Percentiles rank a stretch among this genome's conserved stretches.
Conservation (phyloP, 2,888 invertebrate species). For the Aradus depressus region DNA sequence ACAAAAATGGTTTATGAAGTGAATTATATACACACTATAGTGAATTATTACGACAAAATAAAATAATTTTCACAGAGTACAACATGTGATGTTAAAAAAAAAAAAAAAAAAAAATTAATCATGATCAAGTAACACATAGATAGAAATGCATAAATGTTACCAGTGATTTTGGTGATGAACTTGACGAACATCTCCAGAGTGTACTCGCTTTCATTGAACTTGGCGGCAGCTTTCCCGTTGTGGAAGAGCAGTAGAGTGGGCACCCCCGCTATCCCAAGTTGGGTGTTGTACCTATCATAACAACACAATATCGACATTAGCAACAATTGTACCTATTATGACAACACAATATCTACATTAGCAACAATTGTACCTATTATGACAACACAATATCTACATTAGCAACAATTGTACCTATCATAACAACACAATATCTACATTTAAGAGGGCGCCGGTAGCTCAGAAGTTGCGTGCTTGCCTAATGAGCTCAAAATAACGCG, state of each 20-base stretch:
- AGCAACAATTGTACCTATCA: no score
- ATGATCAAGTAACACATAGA: background rate
- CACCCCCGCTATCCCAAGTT: constrained; percentile 82
- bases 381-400: no score
- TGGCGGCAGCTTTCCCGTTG: constrained; percentile 72
- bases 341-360: no score
- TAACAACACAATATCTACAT: no score
- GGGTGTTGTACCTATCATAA: constrained; percentile 75
- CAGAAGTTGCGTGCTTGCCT: no score
- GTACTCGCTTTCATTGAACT: constrained; percentile 72
- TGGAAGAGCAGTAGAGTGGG: constrained; percentile 83
- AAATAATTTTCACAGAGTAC: background rate
- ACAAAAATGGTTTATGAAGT: background rate
- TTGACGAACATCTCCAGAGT: constrained; percentile 65
- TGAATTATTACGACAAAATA: background rate
- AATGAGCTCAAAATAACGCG: no score
- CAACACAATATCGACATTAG: no score
- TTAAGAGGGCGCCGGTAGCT: no score
- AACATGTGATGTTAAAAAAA: background rate
- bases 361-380: no score
- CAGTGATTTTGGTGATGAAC: constrained; percentile 65
- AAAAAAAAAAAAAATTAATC: background rate
- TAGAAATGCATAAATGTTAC: constrained; percentile 30
- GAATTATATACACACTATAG: background rate
- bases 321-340: no score